Percentiles rank a stretch among this genome's conserved stretches.
Evolutionary conservation across 1,140 invertebrate species (phyloP).

Genomic region (Palaemon carinicauda): DNA sequence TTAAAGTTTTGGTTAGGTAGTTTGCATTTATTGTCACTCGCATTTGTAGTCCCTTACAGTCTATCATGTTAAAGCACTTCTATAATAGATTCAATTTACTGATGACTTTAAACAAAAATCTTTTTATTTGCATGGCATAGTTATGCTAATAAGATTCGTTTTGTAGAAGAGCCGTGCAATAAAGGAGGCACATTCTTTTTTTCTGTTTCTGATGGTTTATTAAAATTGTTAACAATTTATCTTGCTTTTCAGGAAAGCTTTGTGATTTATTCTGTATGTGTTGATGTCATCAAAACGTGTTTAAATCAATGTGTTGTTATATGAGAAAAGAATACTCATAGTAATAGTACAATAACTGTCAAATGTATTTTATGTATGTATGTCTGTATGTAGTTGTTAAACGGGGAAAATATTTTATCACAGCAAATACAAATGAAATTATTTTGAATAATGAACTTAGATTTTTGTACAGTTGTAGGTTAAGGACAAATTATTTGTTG

Average conservation of each 20-base stretch:
- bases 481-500: background rate
- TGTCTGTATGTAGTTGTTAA: slow-evolving; percentile 5
- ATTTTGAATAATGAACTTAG: slow-evolving; percentile 47
- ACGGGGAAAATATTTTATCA: slow-evolving; percentile 41
- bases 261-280: no score
- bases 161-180: slow-evolving; percentile 8
- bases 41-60: no score
- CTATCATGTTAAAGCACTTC: no score
- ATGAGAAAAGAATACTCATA: background rate
- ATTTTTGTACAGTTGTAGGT: slow-evolving; percentile 44
- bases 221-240: background rate
- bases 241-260: no score
- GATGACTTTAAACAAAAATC: no score
- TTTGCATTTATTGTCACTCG: no score
- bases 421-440: slow-evolving; percentile 53
- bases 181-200: background rate
- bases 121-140: no score
- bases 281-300: no score
- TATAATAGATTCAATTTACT: no score
- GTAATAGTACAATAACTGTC: background rate
- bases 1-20: no score
- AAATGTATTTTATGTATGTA: background rate
- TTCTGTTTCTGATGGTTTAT: background rate
- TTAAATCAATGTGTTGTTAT: no score
- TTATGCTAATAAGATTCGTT: background rate